These are phyloP conservation scores for Aleiodes leptofemur DNA, from an alignment of 2,888 invertebrate species.

Conservation along the genomic window DNA sequence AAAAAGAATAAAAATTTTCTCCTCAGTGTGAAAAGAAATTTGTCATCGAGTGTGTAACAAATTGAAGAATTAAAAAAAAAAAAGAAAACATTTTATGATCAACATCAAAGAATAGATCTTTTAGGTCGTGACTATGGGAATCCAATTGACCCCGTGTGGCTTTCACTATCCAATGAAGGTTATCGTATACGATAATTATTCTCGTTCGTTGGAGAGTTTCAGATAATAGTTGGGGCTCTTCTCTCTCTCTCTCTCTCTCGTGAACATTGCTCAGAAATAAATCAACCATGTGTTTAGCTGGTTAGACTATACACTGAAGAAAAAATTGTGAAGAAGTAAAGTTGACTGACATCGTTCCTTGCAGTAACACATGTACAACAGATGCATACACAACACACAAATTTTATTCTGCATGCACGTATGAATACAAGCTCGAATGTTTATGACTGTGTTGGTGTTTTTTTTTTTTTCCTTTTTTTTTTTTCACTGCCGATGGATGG, in stretches of 20 bases:
- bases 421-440: no score
- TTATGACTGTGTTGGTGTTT: conserved; percentile 9
- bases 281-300: conserved; percentile 47
- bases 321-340: conserved; percentile 15
- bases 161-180: conserved; percentile 55
- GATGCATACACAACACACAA: no score
- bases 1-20: no score
- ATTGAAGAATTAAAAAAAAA: background rate
- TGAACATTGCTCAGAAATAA: conserved; percentile 49
- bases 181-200: conserved; percentile 54
- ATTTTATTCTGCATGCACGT: no score
- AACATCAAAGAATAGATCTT: background rate
- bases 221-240: conserved; percentile 25
- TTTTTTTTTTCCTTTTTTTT: background rate
- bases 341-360: conserved; percentile 15
- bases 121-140: conserved; percentile 51
- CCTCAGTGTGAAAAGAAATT: no score
- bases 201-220: conserved; percentile 48
- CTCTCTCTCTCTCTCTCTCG: background rate
- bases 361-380: no score
- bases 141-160: conserved; percentile 56
- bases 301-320: conserved; percentile 22
- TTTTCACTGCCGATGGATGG: background rate
- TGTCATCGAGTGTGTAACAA: no score
- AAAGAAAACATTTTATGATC: background rate